phyloP scores from a whole-genome alignment of 2,113 vertebrate species.

The Semicossyphus pulcher region DNA sequence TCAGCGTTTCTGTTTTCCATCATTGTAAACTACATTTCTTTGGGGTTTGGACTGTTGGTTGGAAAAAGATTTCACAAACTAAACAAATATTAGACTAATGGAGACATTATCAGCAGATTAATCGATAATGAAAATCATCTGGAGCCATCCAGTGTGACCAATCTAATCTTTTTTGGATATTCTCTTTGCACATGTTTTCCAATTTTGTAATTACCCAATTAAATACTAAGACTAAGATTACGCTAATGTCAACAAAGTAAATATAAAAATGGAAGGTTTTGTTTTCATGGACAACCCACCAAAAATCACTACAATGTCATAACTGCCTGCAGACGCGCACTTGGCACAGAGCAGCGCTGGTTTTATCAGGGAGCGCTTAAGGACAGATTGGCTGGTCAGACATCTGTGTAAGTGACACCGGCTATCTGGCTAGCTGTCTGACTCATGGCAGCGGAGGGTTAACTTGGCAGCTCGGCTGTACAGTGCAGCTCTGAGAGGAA shows the following conservation, averaged over 20 bases:
- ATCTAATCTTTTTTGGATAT: background rate
- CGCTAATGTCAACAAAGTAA: constrained; percentile 2
- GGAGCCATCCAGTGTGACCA: background rate
- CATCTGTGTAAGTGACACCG: constrained; percentile 59
- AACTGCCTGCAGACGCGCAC: constrained; percentile 32
- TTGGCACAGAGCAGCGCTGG: constrained; percentile 16
- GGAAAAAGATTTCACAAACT: background rate
- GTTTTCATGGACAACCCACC: background rate
- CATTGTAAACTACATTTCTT: background rate
- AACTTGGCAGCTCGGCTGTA: constrained; percentile 64
- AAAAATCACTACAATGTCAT: constrained; percentile 7
- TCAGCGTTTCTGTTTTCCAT: background rate
- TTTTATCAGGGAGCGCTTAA: constrained; percentile 45
- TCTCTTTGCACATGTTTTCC: background rate
- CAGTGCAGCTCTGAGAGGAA: constrained; percentile 67
- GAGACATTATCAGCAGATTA: background rate
- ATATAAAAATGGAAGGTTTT: constrained; percentile 4
- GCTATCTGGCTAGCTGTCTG: constrained; percentile 53
- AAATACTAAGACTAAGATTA: background rate
- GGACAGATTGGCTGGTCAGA: constrained; percentile 53
- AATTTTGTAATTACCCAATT: constrained; percentile 8
- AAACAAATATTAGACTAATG: background rate
- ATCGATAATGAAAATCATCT: background rate
- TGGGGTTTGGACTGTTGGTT: background rate
- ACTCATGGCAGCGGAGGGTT: constrained; percentile 64